Evolutionary conservation across 2,113 vertebrate genomes (phyloP), one percentile per base, ranked within the genome.

Genomic region (Romanogobio albipinnatus): DNA sequence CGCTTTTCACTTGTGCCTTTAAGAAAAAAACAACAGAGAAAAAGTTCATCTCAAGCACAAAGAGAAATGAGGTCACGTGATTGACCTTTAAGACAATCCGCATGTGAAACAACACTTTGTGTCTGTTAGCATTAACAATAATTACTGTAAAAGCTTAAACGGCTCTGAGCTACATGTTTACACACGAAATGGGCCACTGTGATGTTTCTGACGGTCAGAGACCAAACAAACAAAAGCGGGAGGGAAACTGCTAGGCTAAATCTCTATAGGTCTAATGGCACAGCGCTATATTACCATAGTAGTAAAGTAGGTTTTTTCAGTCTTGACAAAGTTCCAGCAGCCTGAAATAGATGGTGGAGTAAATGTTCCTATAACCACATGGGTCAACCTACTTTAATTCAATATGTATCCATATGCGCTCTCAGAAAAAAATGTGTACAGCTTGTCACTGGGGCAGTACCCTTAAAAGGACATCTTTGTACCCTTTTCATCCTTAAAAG

Each of bases 41-140:
- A 43, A 6, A 22, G 53, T 39, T 59, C 43, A 22, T 39, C 17
- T 36, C n/a, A 39, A 14, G 45, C 80, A 26, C 43, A 56, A 24
- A 73, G 53, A 22, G 26, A 39, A 39, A 39, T 17, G 70, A 51
- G 26, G 17, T 24, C 56, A 19, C 6, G 17, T 24, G 29, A 22
- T 11, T 62, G 39, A 26, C 24, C 74, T 89, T 71, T 88, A 45
- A 82, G n/a, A 71, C n/a, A 22, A 71, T 73, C 71, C 22, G 22
- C 33, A 83, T 85, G 74, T 36, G 13, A 15, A 71, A 45, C 77
- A 74, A 29, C 33, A 11, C 39, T 26, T 59, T 56, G 49, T 47
- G n/a, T 66, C 53, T 43, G 45, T 78, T 78, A 4, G 53, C 33
- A 24, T 79, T 43, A 79, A 58, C 13, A 64, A 22, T 29, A 19